These are phyloP conservation scores for Hydropsyche tenuis DNA, from an alignment of 1,140 invertebrate genomes.

Conservation along the genomic window DNA sequence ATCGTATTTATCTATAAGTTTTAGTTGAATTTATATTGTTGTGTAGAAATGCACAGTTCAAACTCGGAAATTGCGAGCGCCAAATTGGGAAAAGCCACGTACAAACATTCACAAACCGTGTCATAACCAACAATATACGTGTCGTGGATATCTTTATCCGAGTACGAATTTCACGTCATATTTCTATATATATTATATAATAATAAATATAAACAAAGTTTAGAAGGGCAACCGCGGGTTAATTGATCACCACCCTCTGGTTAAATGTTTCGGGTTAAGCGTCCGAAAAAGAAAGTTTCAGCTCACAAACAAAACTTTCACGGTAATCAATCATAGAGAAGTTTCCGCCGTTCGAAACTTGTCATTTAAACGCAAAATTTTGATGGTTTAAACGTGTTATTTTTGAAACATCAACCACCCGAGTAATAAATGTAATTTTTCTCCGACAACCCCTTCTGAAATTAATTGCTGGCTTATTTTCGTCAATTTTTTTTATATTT, in stretches of 20 bases:
- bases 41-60: too few relatives aligned
- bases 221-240: constrained; percentile 13
- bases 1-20: too few relatives aligned
- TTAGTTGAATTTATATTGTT: too few relatives aligned
- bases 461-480: too few relatives aligned
- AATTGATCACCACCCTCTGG: constrained; percentile 18
- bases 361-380: constrained; percentile 27
- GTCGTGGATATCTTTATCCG: too few relatives aligned
- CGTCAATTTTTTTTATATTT: too few relatives aligned
- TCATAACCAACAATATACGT: too few relatives aligned
- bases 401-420: constrained; percentile 6
- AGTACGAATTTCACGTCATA: neutral
- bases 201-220: constrained; percentile 15
- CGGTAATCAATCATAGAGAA: constrained; percentile 24
- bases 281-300: constrained; percentile 23
- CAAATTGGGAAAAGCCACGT: too few relatives aligned
- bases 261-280: constrained; percentile 28
- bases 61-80: too few relatives aligned
- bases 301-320: constrained; percentile 20
- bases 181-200: neutral
- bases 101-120: too few relatives aligned
- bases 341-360: constrained; percentile 15
- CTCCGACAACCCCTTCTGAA: neutral
- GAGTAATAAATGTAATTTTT: constrained; percentile 8
- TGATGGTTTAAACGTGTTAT: constrained; percentile 22